These are phyloP conservation scores for Chrosomus eos DNA, from an alignment of 2,797 vertebrate genomes.

Conservation along the genomic window DNA sequence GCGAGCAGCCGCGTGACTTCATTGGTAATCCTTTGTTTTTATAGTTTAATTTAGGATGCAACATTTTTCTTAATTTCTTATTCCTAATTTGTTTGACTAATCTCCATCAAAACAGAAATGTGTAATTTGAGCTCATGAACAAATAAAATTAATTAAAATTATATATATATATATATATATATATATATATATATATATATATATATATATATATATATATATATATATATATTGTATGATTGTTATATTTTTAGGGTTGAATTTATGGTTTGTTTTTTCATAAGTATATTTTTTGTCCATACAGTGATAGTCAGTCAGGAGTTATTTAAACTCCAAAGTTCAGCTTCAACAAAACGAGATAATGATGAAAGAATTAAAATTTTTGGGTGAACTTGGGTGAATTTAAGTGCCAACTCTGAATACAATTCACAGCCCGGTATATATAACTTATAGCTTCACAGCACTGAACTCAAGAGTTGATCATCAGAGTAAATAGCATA, in stretches of 20 bases:
- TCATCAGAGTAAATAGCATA: conserved; percentile 6
- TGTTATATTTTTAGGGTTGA: too few relatives aligned
- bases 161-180: not conserved
- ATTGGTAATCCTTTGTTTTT: not conserved
- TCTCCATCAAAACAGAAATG: too few relatives aligned
- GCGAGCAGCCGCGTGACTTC: not conserved
- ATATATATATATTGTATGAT: not conserved
- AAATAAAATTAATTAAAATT: not conserved
- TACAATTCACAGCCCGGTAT: not conserved
- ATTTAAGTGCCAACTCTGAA: not conserved
- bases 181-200: too few relatives aligned
- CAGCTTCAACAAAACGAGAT: not conserved
- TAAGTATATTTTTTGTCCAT: not conserved
- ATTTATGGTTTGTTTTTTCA: too few relatives aligned
- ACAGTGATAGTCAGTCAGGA: not conserved
- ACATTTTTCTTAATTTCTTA: not conserved
- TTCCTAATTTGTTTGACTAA: not conserved
- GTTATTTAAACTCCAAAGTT: not conserved
- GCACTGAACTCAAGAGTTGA: not conserved
- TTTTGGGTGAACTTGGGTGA: not conserved
- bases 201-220: too few relatives aligned
- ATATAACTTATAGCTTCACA: not conserved
- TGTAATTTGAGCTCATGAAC: too few relatives aligned
- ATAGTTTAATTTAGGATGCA: not conserved
- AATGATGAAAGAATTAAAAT: not conserved